Evolutionary conservation across 1,140 invertebrate genomes (phyloP).

Genomic region (Heliconius congener): DNA sequence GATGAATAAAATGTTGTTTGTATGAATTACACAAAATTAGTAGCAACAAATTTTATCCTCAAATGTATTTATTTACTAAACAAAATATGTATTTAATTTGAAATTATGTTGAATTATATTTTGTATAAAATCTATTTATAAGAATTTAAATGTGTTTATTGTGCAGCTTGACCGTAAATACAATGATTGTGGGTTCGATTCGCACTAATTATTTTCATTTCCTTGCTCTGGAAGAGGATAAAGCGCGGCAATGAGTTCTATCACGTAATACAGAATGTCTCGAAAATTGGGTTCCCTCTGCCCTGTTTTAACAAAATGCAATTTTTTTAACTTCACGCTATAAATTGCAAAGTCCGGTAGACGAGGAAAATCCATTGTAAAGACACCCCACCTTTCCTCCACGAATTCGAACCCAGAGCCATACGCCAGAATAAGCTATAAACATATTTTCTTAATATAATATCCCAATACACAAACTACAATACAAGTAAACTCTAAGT

Average conservation of each 20-base stretch:
- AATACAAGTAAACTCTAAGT: not conserved
- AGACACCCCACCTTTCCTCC: too few species aligned
- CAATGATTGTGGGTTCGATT: not conserved
- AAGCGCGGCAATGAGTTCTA: too few species aligned
- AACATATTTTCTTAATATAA: not conserved
- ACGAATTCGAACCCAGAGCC: not conserved
- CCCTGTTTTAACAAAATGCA: too few species aligned
- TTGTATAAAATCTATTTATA: too few species aligned
- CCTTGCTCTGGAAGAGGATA: not conserved
- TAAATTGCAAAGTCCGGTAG: too few species aligned
- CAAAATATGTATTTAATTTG: not conserved
- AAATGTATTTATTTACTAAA: not conserved
- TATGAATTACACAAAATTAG: conserved; percentile 4
- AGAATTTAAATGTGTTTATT: too few species aligned
- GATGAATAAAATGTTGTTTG: not conserved
- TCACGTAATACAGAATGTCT: too few species aligned
- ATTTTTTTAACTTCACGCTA: too few species aligned
- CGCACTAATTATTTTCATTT: not conserved
- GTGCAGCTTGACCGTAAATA: too few species aligned
- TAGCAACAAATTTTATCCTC: not conserved
- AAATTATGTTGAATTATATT: not conserved
- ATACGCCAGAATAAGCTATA: not conserved
- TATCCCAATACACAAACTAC: not conserved
- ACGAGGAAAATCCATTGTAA: too few species aligned
- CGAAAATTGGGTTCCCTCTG: too few species aligned